phyloP scores from a whole-genome alignment of 2,888 invertebrate genomes.

The Cyaniris semiargus region DNA sequence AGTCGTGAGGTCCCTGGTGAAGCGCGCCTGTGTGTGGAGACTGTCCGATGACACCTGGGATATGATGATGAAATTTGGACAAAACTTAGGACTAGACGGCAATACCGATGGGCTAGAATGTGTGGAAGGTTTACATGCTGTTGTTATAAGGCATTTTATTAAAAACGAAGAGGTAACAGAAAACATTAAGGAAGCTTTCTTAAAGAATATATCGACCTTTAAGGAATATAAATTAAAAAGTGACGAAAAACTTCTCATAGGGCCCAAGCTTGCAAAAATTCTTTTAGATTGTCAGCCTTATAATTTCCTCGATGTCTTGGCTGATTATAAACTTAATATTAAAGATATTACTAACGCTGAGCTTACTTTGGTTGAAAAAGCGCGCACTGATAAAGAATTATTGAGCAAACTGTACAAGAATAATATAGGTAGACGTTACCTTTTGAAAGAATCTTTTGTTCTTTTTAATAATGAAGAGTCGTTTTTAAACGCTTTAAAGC shows the following conservation, averaged over 20 bases:
- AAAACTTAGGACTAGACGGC: conserved; percentile 60
- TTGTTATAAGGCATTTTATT: conserved; percentile 54
- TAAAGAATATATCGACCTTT: conserved; percentile 52
- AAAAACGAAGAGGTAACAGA: conserved; percentile 41
- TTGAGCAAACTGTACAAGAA: conserved; percentile 49
- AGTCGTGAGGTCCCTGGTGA: conserved; percentile 61
- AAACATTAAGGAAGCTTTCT: conserved; percentile 47
- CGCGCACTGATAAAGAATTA: conserved; percentile 45
- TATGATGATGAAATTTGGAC: conserved; percentile 52
- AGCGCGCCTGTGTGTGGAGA: conserved; percentile 60
- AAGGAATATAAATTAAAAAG: conserved; percentile 51
- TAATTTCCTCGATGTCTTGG: conserved; percentile 49
- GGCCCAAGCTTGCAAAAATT: neutral
- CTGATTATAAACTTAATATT: conserved; percentile 47
- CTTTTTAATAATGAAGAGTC: conserved; percentile 52
- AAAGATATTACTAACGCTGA: conserved; percentile 45
- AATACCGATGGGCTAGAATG: conserved; percentile 49
- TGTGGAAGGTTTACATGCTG: conserved; percentile 60
- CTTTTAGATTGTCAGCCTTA: conserved; percentile 31
- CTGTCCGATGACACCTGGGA: conserved; percentile 54
- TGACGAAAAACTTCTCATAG: conserved; percentile 43
- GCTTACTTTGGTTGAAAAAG: conserved; percentile 45
- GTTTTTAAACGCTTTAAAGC: conserved; percentile 57
- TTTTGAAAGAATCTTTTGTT: conserved; percentile 51
- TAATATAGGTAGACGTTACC: conserved; percentile 52